phyloP scores from a whole-genome alignment of 35 echinoderm and acorn worm genomes.

The Lytechinus pictus region DNA sequence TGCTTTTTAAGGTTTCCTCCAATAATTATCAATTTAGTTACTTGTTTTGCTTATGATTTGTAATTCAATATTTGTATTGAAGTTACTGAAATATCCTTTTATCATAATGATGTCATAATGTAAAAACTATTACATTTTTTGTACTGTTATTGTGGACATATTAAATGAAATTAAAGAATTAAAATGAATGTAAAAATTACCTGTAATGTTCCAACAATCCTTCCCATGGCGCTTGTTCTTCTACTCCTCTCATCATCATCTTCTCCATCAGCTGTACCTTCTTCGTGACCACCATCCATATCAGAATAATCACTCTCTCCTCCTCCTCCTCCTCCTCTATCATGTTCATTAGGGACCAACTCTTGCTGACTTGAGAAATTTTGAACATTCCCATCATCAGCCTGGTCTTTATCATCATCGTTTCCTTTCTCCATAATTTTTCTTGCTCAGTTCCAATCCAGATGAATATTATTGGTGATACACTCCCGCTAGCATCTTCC shows the following conservation, averaged over 20 bases:
- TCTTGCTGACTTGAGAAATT: slow-evolving; percentile 26
- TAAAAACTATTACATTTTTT: too few species aligned
- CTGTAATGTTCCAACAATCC: slow-evolving; percentile 64
- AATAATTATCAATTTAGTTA: too few species aligned
- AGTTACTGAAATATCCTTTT: too few species aligned
- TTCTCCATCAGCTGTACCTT: slow-evolving; percentile 38
- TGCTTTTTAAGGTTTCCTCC: too few species aligned
- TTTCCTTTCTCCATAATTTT: neutral
- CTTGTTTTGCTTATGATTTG: too few species aligned
- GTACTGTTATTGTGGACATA: too few species aligned
- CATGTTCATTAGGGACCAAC: neutral
- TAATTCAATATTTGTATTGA: too few species aligned
- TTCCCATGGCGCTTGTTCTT: slow-evolving; percentile 58
- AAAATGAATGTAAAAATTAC: neutral
- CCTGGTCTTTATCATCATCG: slow-evolving; percentile 19
- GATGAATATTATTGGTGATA: neutral
- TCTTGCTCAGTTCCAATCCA: neutral
- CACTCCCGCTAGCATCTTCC: neutral
- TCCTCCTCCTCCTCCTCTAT: neutral
- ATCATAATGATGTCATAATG: too few species aligned
- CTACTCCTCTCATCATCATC: slow-evolving; percentile 35
- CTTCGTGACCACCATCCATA: neutral
- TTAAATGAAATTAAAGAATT: too few species aligned
- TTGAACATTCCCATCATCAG: neutral
- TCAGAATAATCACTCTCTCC: slow-evolving; percentile 23